phyloP scores from a whole-genome alignment of 2,888 invertebrate genomes.

The Tenthredo scrophulariae region DNA sequence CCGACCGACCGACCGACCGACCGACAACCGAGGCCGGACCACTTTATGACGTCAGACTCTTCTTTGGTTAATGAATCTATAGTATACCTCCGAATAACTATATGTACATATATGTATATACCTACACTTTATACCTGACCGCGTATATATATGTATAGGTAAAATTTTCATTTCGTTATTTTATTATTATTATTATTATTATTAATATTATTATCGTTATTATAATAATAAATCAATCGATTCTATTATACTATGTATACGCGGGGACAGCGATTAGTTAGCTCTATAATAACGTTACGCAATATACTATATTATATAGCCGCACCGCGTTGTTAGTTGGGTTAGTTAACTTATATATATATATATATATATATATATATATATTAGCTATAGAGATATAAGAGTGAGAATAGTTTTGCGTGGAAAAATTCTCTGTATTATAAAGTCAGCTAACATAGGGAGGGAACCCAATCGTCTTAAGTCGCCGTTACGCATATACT shows the following conservation, averaged over 20 bases:
- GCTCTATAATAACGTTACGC: neutral
- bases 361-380: too few relatives aligned
- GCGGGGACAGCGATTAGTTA: neutral
- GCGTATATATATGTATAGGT: neutral
- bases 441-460: neutral
- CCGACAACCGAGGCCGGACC: slow-evolving; percentile 54
- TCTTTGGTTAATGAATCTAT: slow-evolving; percentile 68
- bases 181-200: slow-evolving; percentile 1
- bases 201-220: too few relatives aligned
- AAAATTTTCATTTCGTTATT: neutral
- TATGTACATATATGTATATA: neutral
- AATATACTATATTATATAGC: neutral
- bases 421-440: slow-evolving; percentile 14
- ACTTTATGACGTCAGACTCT: slow-evolving; percentile 57
- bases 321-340: neutral
- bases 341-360: neutral
- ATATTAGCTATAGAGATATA: neutral
- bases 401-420: neutral
- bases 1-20: slow-evolving; percentile 61
- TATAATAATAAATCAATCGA: neutral
- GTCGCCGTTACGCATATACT: neutral
- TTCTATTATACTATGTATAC: neutral
- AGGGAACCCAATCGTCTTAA: neutral
- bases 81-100: neutral
- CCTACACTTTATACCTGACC: neutral